Evolutionary conservation across 2,113 vertebrate species (phyloP).

Genomic region (Numida meleagris): DNA sequence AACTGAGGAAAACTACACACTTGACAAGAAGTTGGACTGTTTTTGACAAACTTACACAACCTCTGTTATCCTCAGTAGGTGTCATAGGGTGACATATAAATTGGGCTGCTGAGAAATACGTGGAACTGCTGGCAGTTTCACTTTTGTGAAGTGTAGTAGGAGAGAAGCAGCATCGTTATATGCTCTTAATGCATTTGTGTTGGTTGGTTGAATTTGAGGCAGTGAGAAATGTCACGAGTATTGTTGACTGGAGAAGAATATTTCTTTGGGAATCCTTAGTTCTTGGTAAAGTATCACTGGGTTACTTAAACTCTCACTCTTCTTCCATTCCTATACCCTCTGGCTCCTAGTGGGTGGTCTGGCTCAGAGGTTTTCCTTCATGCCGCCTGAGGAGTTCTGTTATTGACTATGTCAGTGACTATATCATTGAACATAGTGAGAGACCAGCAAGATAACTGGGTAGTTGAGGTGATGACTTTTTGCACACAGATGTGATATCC

Average conservation of each 20-base stretch:
- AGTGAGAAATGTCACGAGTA: not conserved
- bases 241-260: not conserved
- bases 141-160: not conserved
- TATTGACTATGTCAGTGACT: not conserved
- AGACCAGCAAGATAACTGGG: rapidly evolving
- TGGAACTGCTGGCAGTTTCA: not conserved
- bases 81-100: not conserved
- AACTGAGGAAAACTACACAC: not conserved
- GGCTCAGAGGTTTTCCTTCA: not conserved
- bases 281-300: not conserved
- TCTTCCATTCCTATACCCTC: not conserved
- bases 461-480: not conserved
- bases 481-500: rapidly evolving
- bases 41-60: not conserved
- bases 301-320: not conserved
- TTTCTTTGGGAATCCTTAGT: not conserved
- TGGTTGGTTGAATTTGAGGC: not conserved
- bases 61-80: not conserved
- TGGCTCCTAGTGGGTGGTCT: not conserved
- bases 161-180: not conserved
- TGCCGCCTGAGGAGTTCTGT: not conserved
- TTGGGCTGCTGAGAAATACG: not conserved
- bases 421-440: not conserved
- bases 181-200: not conserved
- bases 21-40: not conserved